Conservation (phyloP, 2,888 invertebrate species). For the Diarsia mendica region DNA sequence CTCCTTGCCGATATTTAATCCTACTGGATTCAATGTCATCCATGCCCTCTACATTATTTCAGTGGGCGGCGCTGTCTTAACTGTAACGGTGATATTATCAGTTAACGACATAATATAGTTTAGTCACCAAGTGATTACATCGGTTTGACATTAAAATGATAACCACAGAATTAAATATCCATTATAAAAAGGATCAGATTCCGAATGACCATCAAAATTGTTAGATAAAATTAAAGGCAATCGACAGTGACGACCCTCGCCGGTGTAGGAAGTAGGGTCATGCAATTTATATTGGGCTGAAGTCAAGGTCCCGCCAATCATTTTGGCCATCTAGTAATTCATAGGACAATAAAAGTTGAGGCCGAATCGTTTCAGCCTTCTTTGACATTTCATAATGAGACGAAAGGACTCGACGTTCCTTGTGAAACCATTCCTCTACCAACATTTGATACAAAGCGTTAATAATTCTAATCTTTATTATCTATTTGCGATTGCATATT, state of each 20-base stretch:
- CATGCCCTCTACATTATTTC: conserved; percentile 17
- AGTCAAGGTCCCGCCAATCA: conserved; percentile 88
- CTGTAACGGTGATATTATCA: conserved; percentile 7
- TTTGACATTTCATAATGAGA: conserved; percentile 59
- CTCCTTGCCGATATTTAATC: conserved; percentile 56
- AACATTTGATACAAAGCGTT: conserved; percentile 24
- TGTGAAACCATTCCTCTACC: conserved; percentile 41
- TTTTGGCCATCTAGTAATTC: conserved; percentile 86
- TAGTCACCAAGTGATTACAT: conserved; percentile 16
- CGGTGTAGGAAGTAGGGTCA: conserved; percentile 87
- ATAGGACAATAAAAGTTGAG: conserved; percentile 86
- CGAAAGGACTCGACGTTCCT: conserved; percentile 53
- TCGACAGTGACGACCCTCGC: conserved; percentile 83
- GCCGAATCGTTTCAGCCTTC: conserved; percentile 74
- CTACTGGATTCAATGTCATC: conserved; percentile 53
- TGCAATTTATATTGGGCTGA: conserved; percentile 86
- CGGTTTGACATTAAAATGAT: conserved; percentile 36
- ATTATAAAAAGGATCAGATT: conserved; percentile 54
- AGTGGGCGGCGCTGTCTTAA: conserved; percentile 2
- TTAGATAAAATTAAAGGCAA: conserved; percentile 79
- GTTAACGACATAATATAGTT: neutral
- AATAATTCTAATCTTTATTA: conserved; percentile 61
- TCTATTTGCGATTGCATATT: conserved; percentile 81
- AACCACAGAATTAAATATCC: conserved; percentile 50
- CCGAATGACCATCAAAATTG: conserved; percentile 71